Evolutionary conservation across 2,888 invertebrate species (phyloP), one percentile per base, ranked within the genome.

Genomic region (Merodon equestris): DNA sequence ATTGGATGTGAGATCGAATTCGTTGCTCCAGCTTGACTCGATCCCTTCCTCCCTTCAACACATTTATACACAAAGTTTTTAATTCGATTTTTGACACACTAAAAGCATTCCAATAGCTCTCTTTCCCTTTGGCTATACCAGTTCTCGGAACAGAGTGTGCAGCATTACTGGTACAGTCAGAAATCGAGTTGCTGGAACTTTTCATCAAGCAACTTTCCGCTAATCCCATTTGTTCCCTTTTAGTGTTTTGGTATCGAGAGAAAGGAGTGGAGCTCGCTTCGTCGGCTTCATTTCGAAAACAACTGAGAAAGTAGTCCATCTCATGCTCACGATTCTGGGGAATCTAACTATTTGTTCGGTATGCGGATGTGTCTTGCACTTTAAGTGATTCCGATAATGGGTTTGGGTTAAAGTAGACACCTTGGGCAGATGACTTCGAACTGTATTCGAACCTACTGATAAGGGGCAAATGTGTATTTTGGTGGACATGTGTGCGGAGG

Each of bases 31-130:
- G n/a, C n/a, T n/a, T n/a, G n/a, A n/a, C n/a, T n/a, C n/a, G n/a
- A n/a, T n/a, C n/a, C n/a, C n/a, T 27, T 4, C 27, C 2, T 27
- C 27, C 27, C 2, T 27, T 7, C 27, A 27, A 27, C 2, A 27
- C n/a, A 27, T 2, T 7, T 27, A 27, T 27, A 27, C 60, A 60
- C 74, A 50, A 79, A 79, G 53, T 79, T 79, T 27, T 74, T 79
- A 79, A 79, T 74, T 79, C 74, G 73, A 79, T 79, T 79, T 74
- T 64, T 79, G 79, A 79, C 68, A 79, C 68, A 79, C 79, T 79
- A 79, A 79, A 79, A 79, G 79, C 79, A 79, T 79, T 79, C 68
- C 63, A 74, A 74, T 68, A 74, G 64, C 64, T 63, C 68, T 7
- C 27, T 27, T 27, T 2, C 58, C 79, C 79, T 70, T 56, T 74